Base-by-base conservation (phyloP, 2,113 vertebrate species). In the Eidolon helvum region DNA sequence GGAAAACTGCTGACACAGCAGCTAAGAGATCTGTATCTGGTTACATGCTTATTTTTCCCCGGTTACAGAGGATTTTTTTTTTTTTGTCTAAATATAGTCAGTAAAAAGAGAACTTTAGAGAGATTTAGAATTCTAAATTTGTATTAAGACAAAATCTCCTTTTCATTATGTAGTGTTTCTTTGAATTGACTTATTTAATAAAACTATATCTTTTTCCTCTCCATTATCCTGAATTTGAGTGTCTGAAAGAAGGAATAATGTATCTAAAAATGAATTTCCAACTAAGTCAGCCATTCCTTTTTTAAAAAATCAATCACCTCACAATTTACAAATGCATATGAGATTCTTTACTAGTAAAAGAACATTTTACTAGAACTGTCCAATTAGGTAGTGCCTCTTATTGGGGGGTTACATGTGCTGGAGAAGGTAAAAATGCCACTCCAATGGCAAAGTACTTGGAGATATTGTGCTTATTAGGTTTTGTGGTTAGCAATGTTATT, bases 71-170 rank as follows among this genome's bases (percentile, higher is more conserved):
- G 66, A 19, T 69, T 38, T 2, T 6, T 43, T 6, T 43, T 10
- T 72, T 80, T 77, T 75, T 10, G 26, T 94, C 63, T 82, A 22
- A 87, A 80, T n/a, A 48, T 74, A 94, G 48, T 95, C 84, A 97
- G 68, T 50, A 89, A 2, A 18, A 92, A n/a, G 3, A 21, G 33
- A 90, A 45, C 63, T 90, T 95, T 45, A 87, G 38, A 72, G 26
- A 40, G 96, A 45, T 69, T 96, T 97, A 90, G 26, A 95, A 91
- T 75, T 95, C 77, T 80, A 75, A 68, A 88, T 69, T 97, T 82
- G 30, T 19, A 10, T 91, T 43, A 95, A 92, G 11, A 93, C 48
- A 79, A 71, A 86, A 87, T 48, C 59, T 22, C 4, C 3, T 91
- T 30, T 83, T 82, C 59, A 92, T 97, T 92, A 96, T 33, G 4